Conservation (phyloP, 2,888 invertebrate species). For the Epinotia bilunana region DNA sequence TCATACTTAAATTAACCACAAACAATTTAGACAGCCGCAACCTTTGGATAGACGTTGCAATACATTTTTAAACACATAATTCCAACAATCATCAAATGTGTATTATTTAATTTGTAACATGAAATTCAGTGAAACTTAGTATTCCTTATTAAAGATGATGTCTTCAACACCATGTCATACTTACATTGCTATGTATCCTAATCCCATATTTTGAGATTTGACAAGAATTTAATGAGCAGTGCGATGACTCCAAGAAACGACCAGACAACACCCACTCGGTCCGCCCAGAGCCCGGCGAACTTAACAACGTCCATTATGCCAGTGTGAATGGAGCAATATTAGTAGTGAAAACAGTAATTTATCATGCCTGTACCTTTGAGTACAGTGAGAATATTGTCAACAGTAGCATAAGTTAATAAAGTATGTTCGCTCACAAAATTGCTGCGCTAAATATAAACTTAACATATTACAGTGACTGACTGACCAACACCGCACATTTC, state of each 20-base stretch:
- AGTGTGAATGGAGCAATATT: conserved; percentile 32
- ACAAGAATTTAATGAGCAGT: conserved; percentile 15
- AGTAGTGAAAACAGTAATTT: conserved; percentile 37
- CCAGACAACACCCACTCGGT: conserved; percentile 8
- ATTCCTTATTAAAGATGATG: too few species aligned
- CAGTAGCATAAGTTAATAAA: neutral
- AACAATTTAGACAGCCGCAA: too few species aligned
- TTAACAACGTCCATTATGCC: conserved; percentile 33
- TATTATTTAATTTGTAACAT: too few species aligned
- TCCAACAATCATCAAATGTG: too few species aligned
- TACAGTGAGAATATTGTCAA: neutral
- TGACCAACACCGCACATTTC: too few species aligned
- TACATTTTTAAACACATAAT: too few species aligned
- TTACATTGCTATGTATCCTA: neutral
- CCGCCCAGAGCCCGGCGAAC: conserved; percentile 4
- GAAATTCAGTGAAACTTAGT: too few species aligned
- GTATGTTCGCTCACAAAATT: too few species aligned
- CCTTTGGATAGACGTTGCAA: too few species aligned
- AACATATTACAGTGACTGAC: too few species aligned
- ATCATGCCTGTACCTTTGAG: conserved; percentile 12
- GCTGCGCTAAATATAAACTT: too few species aligned
- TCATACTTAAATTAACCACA: too few species aligned
- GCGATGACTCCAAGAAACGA: conserved; percentile 4
- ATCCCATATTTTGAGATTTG: conserved; percentile 12
- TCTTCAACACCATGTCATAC: neutral